Conservation (phyloP, 2,797 vertebrate species). For the Pygocentrus nattereri region DNA sequence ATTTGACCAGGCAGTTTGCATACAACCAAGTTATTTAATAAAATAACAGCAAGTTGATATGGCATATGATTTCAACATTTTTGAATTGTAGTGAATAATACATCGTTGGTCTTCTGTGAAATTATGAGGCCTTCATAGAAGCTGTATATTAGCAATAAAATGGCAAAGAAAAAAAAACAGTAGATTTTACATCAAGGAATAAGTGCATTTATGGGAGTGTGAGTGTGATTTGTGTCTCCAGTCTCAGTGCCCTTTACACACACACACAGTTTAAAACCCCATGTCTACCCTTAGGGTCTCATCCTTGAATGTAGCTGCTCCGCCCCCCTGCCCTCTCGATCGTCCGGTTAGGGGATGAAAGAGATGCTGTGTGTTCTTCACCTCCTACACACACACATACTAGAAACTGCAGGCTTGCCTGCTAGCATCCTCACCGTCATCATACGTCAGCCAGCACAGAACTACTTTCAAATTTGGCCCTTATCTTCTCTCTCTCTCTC, state of each 20-base stretch:
- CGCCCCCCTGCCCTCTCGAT: constrained; percentile 1
- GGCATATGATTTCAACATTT: too few relatives aligned
- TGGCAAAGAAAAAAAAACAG: too few relatives aligned
- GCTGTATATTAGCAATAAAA: too few relatives aligned
- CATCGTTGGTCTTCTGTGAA: too few relatives aligned
- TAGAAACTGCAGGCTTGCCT: constrained; percentile 31
- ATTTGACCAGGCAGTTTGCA: too few relatives aligned
- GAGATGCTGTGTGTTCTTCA: constrained; percentile 39
- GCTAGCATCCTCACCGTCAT: constrained; percentile 29
- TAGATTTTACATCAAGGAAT: constrained; percentile 9
- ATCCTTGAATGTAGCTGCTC: constrained; percentile 14
- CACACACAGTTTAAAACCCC: constrained; percentile 26
- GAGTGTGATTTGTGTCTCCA: constrained; percentile 20
- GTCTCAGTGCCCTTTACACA: background rate
- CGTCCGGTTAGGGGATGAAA: constrained; percentile 36
- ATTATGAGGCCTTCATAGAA: too few relatives aligned
- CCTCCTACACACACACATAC: constrained; percentile 7
- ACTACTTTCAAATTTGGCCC: constrained; percentile 31
- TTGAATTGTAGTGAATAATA: too few relatives aligned
- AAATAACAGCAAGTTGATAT: too few relatives aligned
- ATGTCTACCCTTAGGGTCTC: constrained; percentile 43
- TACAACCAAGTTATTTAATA: too few relatives aligned
- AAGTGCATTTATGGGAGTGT: background rate
- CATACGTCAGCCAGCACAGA: constrained; percentile 35
- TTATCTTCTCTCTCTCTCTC: constrained; percentile 55